A percentile compares a stretch with the other conserved stretches of the same genome.
phyloP scores from a whole-genome alignment of 2,797 vertebrate genomes.

The Oreochromis grahami region DNA sequence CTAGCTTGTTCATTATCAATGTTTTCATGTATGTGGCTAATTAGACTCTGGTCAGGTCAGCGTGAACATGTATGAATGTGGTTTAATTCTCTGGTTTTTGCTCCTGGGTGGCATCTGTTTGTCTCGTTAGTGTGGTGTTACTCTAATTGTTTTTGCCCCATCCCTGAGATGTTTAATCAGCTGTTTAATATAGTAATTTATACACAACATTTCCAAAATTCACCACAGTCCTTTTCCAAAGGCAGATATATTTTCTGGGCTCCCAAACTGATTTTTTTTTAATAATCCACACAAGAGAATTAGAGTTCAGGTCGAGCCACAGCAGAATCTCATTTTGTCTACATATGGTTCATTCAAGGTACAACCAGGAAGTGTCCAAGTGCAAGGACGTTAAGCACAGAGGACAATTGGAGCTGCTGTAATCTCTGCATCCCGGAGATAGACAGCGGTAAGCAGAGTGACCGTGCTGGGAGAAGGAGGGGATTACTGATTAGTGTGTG shows the following conservation, averaged over 20 bases:
- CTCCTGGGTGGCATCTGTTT: background rate
- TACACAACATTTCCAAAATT: background rate
- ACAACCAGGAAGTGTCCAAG: constrained; percentile 11
- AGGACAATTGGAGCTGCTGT: constrained; percentile 46
- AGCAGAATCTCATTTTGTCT: background rate
- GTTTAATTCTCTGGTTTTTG: too few relatives aligned
- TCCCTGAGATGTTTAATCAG: background rate
- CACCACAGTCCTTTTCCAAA: background rate
- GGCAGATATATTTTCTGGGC: background rate
- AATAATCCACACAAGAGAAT: background rate
- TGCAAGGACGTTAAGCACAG: constrained; percentile 38
- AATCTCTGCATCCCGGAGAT: constrained; percentile 51
- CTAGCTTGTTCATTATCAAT: background rate
- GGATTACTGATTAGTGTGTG: constrained; percentile 50
- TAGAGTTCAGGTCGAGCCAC: background rate
- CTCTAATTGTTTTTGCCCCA: background rate
- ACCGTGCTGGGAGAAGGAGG: constrained; percentile 34
- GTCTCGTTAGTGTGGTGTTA: background rate
- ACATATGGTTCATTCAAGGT: constrained; percentile 30
- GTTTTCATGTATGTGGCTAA: background rate
- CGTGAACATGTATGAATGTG: background rate
- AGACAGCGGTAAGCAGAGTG: constrained; percentile 23
- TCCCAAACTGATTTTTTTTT: background rate
- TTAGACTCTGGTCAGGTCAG: background rate
- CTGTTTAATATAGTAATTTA: background rate